A percentile compares a stretch with the other conserved stretches of the same genome.
Evolutionary conservation across 2,888 invertebrate genomes (phyloP).

Genomic region (Automeris io): DNA sequence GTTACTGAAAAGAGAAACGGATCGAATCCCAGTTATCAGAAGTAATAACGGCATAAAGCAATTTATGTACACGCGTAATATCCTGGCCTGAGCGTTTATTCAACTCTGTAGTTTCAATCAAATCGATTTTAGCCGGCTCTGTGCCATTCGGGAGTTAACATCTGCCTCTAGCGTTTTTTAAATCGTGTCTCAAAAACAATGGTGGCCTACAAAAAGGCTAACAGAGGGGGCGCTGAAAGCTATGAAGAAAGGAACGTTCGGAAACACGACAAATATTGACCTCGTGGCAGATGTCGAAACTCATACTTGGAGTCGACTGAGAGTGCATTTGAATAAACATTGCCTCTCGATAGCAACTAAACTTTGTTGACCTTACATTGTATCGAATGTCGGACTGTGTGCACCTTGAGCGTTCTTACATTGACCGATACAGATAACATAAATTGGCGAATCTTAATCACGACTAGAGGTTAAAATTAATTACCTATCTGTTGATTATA

Average conservation of each 20-base stretch:
- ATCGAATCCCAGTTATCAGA: slow-evolving; percentile 74
- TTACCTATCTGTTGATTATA: too few relatives aligned
- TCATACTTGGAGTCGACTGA: slow-evolving; percentile 58
- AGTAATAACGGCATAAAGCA: slow-evolving; percentile 72
- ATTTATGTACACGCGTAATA: slow-evolving; percentile 70
- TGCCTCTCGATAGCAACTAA: slow-evolving; percentile 59
- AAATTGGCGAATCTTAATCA: too few relatives aligned
- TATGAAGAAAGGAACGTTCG: slow-evolving; percentile 47
- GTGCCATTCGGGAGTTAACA: slow-evolving; percentile 23
- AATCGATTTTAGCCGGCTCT: slow-evolving; percentile 39
- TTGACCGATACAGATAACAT: too few relatives aligned
- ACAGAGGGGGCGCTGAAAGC: slow-evolving; percentile 33
- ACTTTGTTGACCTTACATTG: slow-evolving; percentile 63
- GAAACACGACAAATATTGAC: slow-evolving; percentile 71
- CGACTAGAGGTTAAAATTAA: too few relatives aligned
- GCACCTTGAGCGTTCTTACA: too few relatives aligned
- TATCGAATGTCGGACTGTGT: slow-evolving; percentile 55
- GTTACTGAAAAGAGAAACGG: slow-evolving; percentile 74
- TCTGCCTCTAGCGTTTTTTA: slow-evolving; percentile 18
- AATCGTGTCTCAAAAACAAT: slow-evolving; percentile 28
- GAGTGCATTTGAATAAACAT: slow-evolving; percentile 75
- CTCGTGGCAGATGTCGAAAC: slow-evolving; percentile 73
- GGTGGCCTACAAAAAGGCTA: slow-evolving; percentile 31
- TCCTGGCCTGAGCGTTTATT: slow-evolving; percentile 56
- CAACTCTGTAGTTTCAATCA: slow-evolving; percentile 44